Evolutionary conservation across 2,888 invertebrate genomes (phyloP), one percentile per base, ranked within the genome.

Genomic region (Aleiodes leptofemur): DNA sequence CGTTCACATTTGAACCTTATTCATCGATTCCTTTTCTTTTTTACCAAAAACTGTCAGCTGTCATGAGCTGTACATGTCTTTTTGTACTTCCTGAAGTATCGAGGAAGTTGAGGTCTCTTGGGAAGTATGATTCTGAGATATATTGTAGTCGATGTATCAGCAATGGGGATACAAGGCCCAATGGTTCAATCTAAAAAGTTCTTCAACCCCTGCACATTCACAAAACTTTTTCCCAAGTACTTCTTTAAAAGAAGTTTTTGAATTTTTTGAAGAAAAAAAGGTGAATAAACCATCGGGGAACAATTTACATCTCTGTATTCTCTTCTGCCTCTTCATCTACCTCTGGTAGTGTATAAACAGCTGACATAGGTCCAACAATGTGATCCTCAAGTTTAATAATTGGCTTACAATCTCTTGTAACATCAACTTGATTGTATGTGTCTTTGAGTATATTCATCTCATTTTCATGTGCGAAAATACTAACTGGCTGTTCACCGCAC

Each of bases 401-500:
- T 50, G 89, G 88, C 74, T 89, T 88, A 80, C 89, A 89, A 80
- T 89, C 88, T 79, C 88, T 86, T 14, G 89, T 89, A 38, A 89
- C 88, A 82, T 89, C 89, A 23, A 89, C 89, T 80, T 89, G 89
- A 80, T 88, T 88, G 82, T 87, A 89, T 72, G 88, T 85, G 80
- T 89, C 89, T 82, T 89, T 89, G 69, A 89, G 83, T 77, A 89
- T 88, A 80, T 89, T 89, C 73, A 89, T 88, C 80, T 89, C 89
- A 79, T 89, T 89, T 80, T 89, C 89, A 78, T 89, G 89, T 80
- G 89, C 86, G 82, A 89, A 89, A 78, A 88, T 80, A 79, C 84
- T 85, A 23, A 81, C 80, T 59, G 88, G 87, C 56, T 88, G 85
- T 78, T 89, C 88, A 78, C 84, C 85, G 80, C 88, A 88, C 69